Evolutionary conservation across 2,113 vertebrate genomes (phyloP), one percentile per base, ranked within the genome.

Genomic region (Nycticorax nycticorax): DNA sequence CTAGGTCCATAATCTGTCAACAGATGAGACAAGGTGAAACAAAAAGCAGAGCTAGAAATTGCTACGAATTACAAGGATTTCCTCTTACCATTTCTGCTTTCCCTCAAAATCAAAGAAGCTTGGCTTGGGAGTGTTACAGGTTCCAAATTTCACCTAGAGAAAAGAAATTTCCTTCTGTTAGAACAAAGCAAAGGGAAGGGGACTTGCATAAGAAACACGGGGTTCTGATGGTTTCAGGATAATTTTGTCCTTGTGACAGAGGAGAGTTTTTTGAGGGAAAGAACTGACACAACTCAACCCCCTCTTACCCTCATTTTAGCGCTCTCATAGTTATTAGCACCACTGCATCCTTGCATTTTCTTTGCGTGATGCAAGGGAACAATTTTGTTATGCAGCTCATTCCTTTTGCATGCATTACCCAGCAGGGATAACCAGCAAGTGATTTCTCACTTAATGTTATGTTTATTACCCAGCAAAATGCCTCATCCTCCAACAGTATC

Each of bases 81-180:
- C 57, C 50, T 93, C 99, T 98, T 99, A 99, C 99, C 99, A 99
- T 98, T 99, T 99, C 93, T 99, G 99, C 87, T 99, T 99, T 88
- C 99, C 99, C 98, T 99, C 99, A 98, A 99, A 99, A 96, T 99
- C 99, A 94, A 99, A 99, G 97, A 99, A 99, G 55, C 99, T 98
- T 86, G 99, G 99, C 96, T 99, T 99, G 81, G 98, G 92, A 91
- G 98, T 99, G 92, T 99, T 99, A 95, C 99, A 99, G 93, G 98
- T 98, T 95, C 99, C 99, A 95, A 98, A 99, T 98, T 99, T 99
- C 75, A 98, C 99, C 99, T 99, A 95, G 81, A 96, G 35, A 91
- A 89, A 93, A 94, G 10, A 96, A 55, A 93, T 75, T 72, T 57
- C 41, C 63, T 63, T 75, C n/a, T 48, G 32, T 96, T 77, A 97